phyloP scores from a whole-genome alignment of 2,113 vertebrate species.

The Emydura subglobosa region DNA sequence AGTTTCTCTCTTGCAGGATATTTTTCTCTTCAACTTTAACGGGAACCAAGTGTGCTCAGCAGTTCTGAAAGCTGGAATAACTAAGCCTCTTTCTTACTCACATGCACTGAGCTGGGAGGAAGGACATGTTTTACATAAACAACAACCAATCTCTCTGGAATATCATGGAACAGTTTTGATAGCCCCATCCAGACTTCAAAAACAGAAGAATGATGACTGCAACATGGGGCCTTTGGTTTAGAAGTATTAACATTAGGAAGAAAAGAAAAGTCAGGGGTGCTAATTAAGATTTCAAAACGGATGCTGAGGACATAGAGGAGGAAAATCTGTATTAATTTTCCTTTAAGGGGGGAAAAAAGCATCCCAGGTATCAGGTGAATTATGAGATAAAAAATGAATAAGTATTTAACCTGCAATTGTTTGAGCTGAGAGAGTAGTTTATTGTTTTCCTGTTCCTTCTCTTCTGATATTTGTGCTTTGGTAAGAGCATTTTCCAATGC shows the following conservation, averaged over 20 bases:
- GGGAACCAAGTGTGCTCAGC: neutral
- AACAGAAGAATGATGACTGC: neutral
- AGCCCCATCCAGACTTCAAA: neutral
- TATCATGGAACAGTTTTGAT: neutral
- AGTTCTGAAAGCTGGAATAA: neutral
- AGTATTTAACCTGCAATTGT: slow-evolving; percentile 80
- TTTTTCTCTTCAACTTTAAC: neutral
- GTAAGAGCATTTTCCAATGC: slow-evolving; percentile 79
- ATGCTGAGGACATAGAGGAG: neutral
- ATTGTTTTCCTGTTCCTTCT: slow-evolving; percentile 80
- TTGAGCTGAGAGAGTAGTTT: slow-evolving; percentile 78
- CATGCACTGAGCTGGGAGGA: neutral
- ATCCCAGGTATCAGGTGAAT: neutral
- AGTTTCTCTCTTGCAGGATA: neutral
- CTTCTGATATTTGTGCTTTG: slow-evolving; percentile 79
- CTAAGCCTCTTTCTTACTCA: neutral
- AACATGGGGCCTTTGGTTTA: neutral
- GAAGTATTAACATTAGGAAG: neutral
- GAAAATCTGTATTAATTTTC: neutral
- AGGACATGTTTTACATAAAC: neutral
- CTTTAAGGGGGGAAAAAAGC: rapidly evolving
- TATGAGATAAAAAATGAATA: neutral
- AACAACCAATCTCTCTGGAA: neutral
- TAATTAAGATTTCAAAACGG: neutral
- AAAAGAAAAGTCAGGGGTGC: neutral